Evolutionary conservation across 92 coral and sea anemone species (phyloP).

Genomic region (Palythoa heliodiscus): DNA sequence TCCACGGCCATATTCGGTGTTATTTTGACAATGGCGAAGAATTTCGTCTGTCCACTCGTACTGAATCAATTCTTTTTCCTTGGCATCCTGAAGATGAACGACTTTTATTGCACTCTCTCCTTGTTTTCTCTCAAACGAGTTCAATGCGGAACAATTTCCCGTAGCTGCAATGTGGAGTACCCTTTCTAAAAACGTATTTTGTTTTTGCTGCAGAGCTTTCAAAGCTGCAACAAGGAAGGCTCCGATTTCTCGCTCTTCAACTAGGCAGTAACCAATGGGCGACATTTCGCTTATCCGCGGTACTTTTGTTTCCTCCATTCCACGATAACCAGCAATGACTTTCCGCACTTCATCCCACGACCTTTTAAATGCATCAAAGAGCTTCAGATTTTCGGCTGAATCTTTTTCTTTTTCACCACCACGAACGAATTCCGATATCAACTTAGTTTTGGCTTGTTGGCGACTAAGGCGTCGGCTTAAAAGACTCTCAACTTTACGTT

Average conservation of each 20-base stretch:
- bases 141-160: conserved; percentile 74
- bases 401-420: conserved; percentile 49
- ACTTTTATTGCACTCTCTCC: conserved; percentile 55
- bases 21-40: conserved; percentile 77
- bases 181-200: conserved; percentile 79
- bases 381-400: conserved; percentile 39
- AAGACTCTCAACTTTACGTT: conserved; percentile 68
- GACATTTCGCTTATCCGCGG: conserved; percentile 77
- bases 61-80: conserved; percentile 80
- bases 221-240: conserved; percentile 70
- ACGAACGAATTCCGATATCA: conserved; percentile 76
- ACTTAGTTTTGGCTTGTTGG: conserved; percentile 59
- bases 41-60: conserved; percentile 84
- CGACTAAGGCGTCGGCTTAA: conserved; percentile 81
- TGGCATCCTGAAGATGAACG: conserved; percentile 87
- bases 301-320: conserved; percentile 38
- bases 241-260: conserved; percentile 74
- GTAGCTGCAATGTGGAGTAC: conserved; percentile 69
- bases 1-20: conserved; percentile 88
- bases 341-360: conserved; percentile 86
- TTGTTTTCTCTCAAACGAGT: conserved; percentile 63
- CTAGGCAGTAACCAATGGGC: conserved; percentile 76
- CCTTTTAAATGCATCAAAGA: conserved; percentile 67
- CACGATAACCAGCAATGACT: conserved; percentile 44
- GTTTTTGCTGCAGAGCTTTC: conserved; percentile 66